phyloP scores from a whole-genome alignment of 2,113 vertebrate genomes.

The Pelodiscus sinensis region DNA sequence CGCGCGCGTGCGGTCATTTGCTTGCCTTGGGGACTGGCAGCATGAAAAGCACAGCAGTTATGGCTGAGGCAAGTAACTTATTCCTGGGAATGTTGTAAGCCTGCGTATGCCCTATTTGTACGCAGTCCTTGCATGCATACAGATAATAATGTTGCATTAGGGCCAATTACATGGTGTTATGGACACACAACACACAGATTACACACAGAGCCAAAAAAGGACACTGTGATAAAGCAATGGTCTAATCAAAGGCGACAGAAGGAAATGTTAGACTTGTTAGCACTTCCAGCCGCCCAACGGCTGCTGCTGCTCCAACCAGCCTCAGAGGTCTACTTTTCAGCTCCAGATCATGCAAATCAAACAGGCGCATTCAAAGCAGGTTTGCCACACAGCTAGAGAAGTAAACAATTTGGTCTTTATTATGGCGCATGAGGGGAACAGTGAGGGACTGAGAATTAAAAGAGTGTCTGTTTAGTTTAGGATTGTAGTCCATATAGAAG shows the following conservation, averaged over 20 bases:
- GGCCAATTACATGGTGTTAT: slow-evolving; percentile 81
- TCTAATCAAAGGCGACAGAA: slow-evolving; percentile 79
- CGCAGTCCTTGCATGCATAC: slow-evolving; percentile 61
- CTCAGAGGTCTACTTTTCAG: background rate
- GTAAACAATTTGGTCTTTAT: background rate
- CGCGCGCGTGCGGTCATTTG: too few species aligned
- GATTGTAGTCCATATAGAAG: background rate
- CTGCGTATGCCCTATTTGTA: slow-evolving; percentile 66
- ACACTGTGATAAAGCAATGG: slow-evolving; percentile 65
- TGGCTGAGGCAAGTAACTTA: slow-evolving; percentile 35
- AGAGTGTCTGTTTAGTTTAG: fast-evolving
- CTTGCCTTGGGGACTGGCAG: slow-evolving; percentile 4
- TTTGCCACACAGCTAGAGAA: background rate
- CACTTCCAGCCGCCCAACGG: slow-evolving; percentile 32
- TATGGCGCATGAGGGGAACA: background rate
- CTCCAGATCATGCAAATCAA: background rate
- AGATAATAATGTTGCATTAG: slow-evolving; percentile 80
- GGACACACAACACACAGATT: slow-evolving; percentile 75
- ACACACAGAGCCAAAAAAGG: slow-evolving; percentile 59
- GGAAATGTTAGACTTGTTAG: slow-evolving; percentile 75
- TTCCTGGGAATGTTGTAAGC: slow-evolving; percentile 14
- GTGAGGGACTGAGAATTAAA: background rate
- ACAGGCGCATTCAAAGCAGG: background rate
- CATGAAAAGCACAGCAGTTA: slow-evolving; percentile 17
- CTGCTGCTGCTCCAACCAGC: slow-evolving; percentile 26